These are phyloP conservation scores for Hippocampus zosterae DNA, from an alignment of 2,113 vertebrate species.

Conservation along the genomic window DNA sequence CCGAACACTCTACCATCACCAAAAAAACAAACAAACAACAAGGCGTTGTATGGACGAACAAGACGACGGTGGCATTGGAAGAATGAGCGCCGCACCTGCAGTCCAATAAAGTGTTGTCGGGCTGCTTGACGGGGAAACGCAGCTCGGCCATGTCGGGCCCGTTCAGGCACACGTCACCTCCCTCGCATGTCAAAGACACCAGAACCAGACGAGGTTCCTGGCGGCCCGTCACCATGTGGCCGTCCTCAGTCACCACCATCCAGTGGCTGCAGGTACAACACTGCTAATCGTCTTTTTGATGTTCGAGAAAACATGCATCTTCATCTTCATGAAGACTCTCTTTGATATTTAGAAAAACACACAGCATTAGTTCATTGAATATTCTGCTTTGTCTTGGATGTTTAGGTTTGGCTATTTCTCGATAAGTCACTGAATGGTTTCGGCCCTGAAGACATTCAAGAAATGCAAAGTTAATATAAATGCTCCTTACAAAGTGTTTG, in stretches of 20 bases:
- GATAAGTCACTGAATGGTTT: no score
- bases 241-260: constrained; percentile 82
- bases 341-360: no score
- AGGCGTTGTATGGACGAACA: background rate
- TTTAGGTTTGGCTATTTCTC: no score
- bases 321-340: no score
- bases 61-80: background rate
- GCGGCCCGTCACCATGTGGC: constrained; percentile 84
- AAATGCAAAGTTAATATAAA: no score
- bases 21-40: background rate
- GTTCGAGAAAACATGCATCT: no score
- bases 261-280: constrained; percentile 77
- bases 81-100: constrained; percentile 63
- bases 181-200: constrained; percentile 65
- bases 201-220: constrained; percentile 86
- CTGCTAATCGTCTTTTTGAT: no score
- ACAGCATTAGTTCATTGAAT: no score
- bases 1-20: constrained; percentile 78
- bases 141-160: constrained; percentile 78
- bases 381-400: no score
- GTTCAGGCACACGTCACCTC: constrained; percentile 60
- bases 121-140: constrained; percentile 65
- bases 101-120: constrained; percentile 55
- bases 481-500: no score
- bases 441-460: no score